Conservation (phyloP, 1,140 invertebrate species). For the Megalopta genalis region DNA sequence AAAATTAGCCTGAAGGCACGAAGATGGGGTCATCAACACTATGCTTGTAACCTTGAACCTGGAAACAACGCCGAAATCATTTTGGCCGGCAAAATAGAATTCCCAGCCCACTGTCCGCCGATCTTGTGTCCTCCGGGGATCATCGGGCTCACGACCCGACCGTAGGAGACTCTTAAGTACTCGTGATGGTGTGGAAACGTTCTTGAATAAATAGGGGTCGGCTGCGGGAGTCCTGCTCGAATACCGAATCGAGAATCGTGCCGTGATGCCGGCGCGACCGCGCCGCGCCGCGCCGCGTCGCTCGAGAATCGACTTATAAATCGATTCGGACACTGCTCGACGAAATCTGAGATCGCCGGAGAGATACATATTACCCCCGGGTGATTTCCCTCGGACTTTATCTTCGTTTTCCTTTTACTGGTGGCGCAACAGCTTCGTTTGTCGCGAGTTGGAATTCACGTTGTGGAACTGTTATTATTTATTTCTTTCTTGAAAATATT, state of each 20-base stretch:
- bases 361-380: neutral
- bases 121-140: slow-evolving; percentile 13
- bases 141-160: slow-evolving; percentile 12
- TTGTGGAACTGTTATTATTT: too few relatives aligned
- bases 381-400: neutral
- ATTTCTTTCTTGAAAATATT: too few relatives aligned
- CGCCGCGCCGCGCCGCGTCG: slow-evolving; percentile 11
- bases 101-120: neutral
- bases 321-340: slow-evolving; percentile 17
- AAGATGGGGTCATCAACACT: too few relatives aligned
- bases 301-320: slow-evolving; percentile 37
- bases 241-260: slow-evolving; percentile 45
- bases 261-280: slow-evolving; percentile 46
- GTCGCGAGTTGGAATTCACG: neutral
- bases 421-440: neutral
- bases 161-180: slow-evolving; percentile 48
- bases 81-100: neutral
- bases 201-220: slow-evolving; percentile 56
- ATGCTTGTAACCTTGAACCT: too few relatives aligned
- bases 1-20: too few relatives aligned
- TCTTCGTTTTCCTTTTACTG: neutral
- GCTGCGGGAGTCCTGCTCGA: slow-evolving; percentile 19
- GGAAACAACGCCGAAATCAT: neutral
- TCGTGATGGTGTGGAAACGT: slow-evolving; percentile 53
- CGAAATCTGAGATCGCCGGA: neutral